Base-by-base conservation (phyloP, 2,797 vertebrate genomes). In the Lepidocolaptes lacrymiger region DNA sequence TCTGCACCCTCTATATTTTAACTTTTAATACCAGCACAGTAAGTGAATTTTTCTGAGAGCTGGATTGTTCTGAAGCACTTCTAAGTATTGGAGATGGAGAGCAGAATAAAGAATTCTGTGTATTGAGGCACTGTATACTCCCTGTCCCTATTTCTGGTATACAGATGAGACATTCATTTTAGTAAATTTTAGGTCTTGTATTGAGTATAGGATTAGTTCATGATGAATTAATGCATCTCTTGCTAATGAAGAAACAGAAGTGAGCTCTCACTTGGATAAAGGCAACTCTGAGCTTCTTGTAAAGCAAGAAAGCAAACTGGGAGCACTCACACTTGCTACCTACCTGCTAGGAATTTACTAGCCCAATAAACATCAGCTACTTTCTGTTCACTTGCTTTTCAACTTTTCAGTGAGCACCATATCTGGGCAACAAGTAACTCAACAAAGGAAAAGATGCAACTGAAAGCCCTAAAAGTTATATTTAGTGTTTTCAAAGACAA, bases 1-100 rank as follows among this genome's bases (percentile, higher is more conserved):
- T 44, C 61, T 92, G 58, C 66, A 80, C 81, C 63, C 59, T 95
- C 89, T 64, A 89, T 89, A 87, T 94, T 96, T 97, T 95, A 81
- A 68, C 67, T 89, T 94, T 95, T 87, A 93, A 48, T 95, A 51
- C 41, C 75, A 79, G 49, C 80, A 46, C 51, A 77, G 37, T 58
- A 64, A 84, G 46, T 75, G 74, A 91, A 73, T 36, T 91, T 58
- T 63, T 85, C 61, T 64, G 34, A 92, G 69, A 89, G 51, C 61
- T 4, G 49, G 18, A 58, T 71, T 73, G 37, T 69, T 82, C 89
- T 63, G 41, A 68, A 97, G 88, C 68, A 41, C 52, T 93, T 95
- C 52, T 86, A 43, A 48, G 28, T 85, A 62, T 39, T 62, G 37
- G 68, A 88, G 63, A 36, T 14, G 3, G 20, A 55, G 20, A 88